phyloP scores from a whole-genome alignment of 1,140 invertebrate genomes.

The Zaprionus nigranus region DNA sequence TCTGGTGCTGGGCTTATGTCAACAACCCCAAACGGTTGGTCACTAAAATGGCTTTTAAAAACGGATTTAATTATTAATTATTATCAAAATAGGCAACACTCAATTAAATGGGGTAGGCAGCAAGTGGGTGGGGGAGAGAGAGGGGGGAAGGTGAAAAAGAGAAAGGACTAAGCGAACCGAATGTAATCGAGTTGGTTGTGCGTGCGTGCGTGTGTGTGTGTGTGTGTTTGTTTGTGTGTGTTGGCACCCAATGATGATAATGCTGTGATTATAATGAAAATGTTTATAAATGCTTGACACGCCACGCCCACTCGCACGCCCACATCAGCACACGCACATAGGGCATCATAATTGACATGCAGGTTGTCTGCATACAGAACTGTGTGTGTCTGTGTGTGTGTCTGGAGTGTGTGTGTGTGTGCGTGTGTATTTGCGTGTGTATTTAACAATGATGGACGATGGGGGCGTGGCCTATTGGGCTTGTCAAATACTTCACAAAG shows the following conservation, averaged over 20 bases:
- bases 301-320: conserved; percentile 17
- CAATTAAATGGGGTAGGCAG: conserved; percentile 22
- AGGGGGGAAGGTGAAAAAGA: background rate
- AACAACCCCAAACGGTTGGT: background rate
- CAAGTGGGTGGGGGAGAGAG: background rate
- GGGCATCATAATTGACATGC: conserved; percentile 39
- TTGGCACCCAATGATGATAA: conserved; percentile 53
- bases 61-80: conserved; percentile 70
- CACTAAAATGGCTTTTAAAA: conserved; percentile 56
- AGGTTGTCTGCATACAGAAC: background rate
- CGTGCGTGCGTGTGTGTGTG: background rate
- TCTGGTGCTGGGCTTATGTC: background rate
- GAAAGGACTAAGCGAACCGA: background rate
- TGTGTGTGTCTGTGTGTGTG: conserved; percentile 3
- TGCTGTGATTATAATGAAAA: conserved; percentile 75
- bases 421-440: too few species aligned
- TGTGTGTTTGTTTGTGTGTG: conserved; percentile 24
- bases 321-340: conserved; percentile 27
- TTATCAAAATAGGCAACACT: conserved; percentile 67
- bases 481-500: conserved; percentile 45
- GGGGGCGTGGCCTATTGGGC: conserved; percentile 14
- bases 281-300: conserved; percentile 53
- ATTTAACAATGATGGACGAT: conserved; percentile 46
- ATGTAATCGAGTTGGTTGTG: background rate
- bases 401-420: too few species aligned